Evolutionary conservation across 2,888 invertebrate genomes (phyloP), one percentile per base, ranked within the genome.

Genomic region (Scotopteryx bipunctaria): DNA sequence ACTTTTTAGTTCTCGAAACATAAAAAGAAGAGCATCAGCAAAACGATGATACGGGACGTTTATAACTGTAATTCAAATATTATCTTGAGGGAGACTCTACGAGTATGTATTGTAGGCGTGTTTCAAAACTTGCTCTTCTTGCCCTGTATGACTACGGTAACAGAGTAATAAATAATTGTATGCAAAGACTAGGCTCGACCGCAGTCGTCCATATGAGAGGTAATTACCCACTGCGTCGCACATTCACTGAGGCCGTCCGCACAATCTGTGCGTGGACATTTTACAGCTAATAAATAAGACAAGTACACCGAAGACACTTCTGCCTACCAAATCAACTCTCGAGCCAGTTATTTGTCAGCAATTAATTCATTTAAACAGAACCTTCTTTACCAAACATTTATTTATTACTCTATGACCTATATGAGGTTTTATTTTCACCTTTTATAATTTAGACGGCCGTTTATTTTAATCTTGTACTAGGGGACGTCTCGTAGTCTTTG

Each of bases 121-220:
- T 40, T 43, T 38, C 6, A 37, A 14, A 49, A 31, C 38, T 43
- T 45, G 35, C 46, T 41, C 43, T 49, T 50, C 48, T 42, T 38
- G 42, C 23, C 43, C 32, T 21, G 9, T 49, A 38, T 32, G 55
- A 40, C 48, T 29, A 45, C 55, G 53, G 48, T 29, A 44, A 45
- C 49, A 52, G 46, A 58, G 56, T 56, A 56, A 47, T 51, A 31
- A 51, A 52, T 41, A 47, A 31, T 44, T 49, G 31, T 33, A 32
- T 40, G 49, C 37, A 49, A 48, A 54, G 51, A 49, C 40, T 31
- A 51, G 45, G 41, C 35, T 51, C 35, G 23, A 48, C 16, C 19
- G 52, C 49, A 52, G 43, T 57, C 47, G 49, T 25, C 38, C 46
- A 45, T 48, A 32, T 16, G n/a, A 31, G 29, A 46, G 46, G 43